These are phyloP conservation scores for Doris montereyensis DNA, from an alignment of 2,888 invertebrate species.

Conservation along the genomic window DNA sequence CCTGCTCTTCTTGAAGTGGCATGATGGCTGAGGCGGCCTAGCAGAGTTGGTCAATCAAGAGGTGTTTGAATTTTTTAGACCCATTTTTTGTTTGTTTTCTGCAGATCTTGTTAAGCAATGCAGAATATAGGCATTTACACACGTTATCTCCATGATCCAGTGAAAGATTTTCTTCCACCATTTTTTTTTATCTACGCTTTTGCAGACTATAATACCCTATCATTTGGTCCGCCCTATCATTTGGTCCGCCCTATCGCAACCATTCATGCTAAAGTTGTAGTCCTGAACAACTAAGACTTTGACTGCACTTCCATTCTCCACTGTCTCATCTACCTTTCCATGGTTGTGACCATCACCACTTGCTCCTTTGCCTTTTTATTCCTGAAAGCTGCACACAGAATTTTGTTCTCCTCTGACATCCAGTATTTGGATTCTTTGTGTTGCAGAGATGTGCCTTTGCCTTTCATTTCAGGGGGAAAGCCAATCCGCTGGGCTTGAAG, in stretches of 20 bases:
- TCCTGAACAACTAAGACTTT: not conserved
- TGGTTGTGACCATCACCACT: conserved; percentile 4
- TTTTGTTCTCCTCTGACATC: not conserved
- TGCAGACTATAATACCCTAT: no score
- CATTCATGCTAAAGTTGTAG: conserved; percentile 3
- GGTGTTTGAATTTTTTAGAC: no score
- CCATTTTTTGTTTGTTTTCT: not conserved
- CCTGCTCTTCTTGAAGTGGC: no score
- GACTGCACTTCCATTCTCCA: not conserved
- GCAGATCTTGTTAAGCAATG: not conserved
- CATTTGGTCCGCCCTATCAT: not conserved
- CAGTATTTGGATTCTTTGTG: not conserved
- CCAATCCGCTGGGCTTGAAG: not conserved
- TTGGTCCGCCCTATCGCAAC: conserved; percentile 11
- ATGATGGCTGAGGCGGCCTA: no score
- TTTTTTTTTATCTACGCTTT: not conserved
- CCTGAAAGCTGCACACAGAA: not conserved
- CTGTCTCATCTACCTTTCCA: not conserved
- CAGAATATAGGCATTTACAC: not conserved
- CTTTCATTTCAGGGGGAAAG: not conserved
- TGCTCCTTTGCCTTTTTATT: conserved; percentile 20
- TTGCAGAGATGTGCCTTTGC: not conserved
- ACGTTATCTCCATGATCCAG: not conserved
- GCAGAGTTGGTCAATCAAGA: no score
- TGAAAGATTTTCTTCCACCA: conserved; percentile 7